Percentiles rank a stretch among this genome's conserved stretches.
These are phyloP conservation scores for Vireo griseus DNA, from an alignment of 2,797 vertebrate genomes.

Conservation along the genomic window DNA sequence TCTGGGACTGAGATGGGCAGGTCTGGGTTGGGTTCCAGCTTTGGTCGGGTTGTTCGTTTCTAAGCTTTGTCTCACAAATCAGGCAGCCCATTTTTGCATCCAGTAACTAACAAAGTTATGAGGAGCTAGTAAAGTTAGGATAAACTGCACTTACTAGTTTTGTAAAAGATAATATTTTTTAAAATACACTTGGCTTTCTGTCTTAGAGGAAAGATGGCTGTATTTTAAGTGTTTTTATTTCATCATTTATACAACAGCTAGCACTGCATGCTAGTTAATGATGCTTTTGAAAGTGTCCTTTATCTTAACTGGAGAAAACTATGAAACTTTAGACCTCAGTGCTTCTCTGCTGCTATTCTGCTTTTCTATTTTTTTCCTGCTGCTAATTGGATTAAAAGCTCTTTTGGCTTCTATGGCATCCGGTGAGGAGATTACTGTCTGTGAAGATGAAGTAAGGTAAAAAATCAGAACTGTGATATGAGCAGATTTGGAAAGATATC, in stretches of 20 bases:
- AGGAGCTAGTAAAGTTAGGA: not conserved
- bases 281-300: not conserved
- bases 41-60: not conserved
- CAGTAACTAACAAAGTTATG: not conserved
- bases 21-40: not conserved
- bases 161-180: not conserved
- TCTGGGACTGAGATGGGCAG: not conserved
- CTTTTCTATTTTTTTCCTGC: conserved; percentile 71
- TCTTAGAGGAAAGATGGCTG: not conserved
- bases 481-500: conserved; percentile 14
- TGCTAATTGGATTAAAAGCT: conserved; percentile 75
- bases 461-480: not conserved
- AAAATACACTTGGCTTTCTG: not conserved
- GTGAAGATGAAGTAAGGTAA: conserved; percentile 81
- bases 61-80: not conserved
- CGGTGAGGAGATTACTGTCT: conserved; percentile 73
- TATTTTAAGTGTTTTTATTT: not conserved
- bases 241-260: not conserved
- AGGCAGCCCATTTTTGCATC: not conserved
- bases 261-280: not conserved
- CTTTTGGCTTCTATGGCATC: conserved; percentile 75
- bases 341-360: conserved; percentile 64
- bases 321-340: not conserved
- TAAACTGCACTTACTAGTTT: not conserved
- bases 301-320: not conserved